A percentile compares a stretch with the other conserved stretches of the same genome.
These are phyloP conservation scores for Oxycera nigricornis DNA, from an alignment of 2,888 invertebrate species.

Conservation along the genomic window DNA sequence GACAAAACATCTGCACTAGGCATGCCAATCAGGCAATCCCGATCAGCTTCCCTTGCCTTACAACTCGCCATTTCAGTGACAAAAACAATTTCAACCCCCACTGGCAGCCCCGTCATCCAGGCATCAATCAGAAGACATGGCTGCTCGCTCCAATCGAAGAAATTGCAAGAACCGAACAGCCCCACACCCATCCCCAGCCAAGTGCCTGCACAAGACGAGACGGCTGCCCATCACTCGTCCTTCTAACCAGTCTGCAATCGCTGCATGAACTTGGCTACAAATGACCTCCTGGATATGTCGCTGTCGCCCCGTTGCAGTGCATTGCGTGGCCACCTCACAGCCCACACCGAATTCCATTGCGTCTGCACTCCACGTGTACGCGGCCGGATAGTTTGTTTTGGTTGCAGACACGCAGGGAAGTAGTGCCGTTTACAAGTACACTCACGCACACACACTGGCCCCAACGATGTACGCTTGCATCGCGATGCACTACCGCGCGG, in stretches of 20 bases:
- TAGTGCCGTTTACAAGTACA: not conserved
- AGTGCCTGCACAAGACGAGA: no score
- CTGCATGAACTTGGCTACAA: conserved; percentile 34
- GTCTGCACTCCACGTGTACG: conserved; percentile 35
- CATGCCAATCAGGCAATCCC: no score
- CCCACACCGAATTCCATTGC: not conserved
- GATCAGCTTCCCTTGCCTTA: no score
- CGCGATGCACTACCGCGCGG: not conserved
- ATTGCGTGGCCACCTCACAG: not conserved
- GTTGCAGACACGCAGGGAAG: conserved; percentile 14
- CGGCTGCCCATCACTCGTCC: no score
- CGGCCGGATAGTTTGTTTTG: conserved; percentile 23
- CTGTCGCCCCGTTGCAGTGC: not conserved
- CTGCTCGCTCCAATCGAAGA: not conserved
- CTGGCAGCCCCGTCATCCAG: not conserved
- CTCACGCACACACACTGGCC: not conserved
- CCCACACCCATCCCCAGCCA: not conserved
- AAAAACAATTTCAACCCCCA: not conserved
- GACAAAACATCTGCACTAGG: no score
- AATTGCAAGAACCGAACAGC: not conserved
- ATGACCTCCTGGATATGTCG: conserved; percentile 4
- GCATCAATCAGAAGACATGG: not conserved
- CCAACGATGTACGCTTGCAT: not conserved
- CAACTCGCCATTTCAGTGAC: no score
- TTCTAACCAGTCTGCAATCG: conserved; percentile 18